These are phyloP conservation scores for Euphydryas editha DNA, from an alignment of 2,888 invertebrate genomes.

Conservation along the genomic window DNA sequence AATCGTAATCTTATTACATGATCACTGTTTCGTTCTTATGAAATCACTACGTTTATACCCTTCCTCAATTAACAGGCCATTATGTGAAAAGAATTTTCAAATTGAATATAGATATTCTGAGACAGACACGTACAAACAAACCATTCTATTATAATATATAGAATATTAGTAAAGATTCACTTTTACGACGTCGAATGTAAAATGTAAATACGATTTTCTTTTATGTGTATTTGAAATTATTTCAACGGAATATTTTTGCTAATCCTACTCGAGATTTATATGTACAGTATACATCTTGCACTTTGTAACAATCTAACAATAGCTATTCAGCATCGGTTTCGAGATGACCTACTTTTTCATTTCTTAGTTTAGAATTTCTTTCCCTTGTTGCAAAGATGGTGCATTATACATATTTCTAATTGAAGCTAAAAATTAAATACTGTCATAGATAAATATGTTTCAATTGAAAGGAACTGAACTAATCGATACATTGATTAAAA, in stretches of 20 bases:
- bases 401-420: neutral
- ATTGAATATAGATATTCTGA: too few species aligned
- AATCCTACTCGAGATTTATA: constrained; percentile 1
- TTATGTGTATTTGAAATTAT: neutral
- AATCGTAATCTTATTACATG: too few species aligned
- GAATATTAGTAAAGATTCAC: too few species aligned
- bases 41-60: too few species aligned
- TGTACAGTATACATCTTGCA: constrained; percentile 9
- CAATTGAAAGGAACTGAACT: too few species aligned
- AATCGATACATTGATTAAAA: too few species aligned
- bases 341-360: constrained; percentile 33
- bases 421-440: neutral
- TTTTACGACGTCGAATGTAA: too few species aligned
- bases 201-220: neutral
- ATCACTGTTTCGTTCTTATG: too few species aligned
- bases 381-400: constrained; percentile 1
- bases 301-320: constrained; percentile 31
- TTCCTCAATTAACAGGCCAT: too few species aligned
- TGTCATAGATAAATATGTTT: neutral
- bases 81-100: too few species aligned
- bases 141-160: too few species aligned
- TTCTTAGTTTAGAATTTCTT: constrained; percentile 26
- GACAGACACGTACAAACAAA: too few species aligned
- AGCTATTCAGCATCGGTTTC: constrained; percentile 24
- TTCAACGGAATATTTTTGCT: neutral